These are phyloP conservation scores for Lysandra coridon DNA, from an alignment of 2,888 invertebrate species.

Conservation along the genomic window DNA sequence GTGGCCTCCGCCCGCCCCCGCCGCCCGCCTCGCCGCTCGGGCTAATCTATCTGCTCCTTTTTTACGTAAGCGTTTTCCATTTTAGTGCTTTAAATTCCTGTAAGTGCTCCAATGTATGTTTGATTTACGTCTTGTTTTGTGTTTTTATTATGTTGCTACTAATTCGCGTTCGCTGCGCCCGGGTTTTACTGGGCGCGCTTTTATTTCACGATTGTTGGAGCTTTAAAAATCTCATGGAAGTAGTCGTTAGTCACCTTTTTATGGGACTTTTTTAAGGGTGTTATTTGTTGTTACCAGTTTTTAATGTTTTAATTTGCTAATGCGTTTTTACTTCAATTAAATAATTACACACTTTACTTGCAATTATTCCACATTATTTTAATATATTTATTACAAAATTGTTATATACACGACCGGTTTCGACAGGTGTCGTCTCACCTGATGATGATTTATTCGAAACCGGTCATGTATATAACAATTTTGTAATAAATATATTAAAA, in stretches of 20 bases:
- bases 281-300: not conserved
- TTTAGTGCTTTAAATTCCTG: constrained; percentile 31
- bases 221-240: not conserved
- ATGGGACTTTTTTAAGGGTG: not conserved
- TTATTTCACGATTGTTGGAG: not conserved
- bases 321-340: not conserved
- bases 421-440: too few species aligned
- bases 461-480: too few species aligned
- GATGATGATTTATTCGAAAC: too few species aligned
- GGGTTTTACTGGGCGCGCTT: not conserved
- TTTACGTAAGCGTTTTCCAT: constrained; percentile 38
- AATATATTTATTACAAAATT: too few species aligned
- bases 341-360: too few species aligned
- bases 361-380: too few species aligned
- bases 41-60: constrained; percentile 58
- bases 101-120: constrained; percentile 32
- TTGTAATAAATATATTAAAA: too few species aligned
- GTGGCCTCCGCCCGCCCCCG: constrained; percentile 43
- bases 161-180: not conserved
- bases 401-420: too few species aligned
- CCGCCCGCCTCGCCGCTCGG: constrained; percentile 49
- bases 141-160: constrained; percentile 18
- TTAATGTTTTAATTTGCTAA: not conserved
- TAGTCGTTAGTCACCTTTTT: not conserved
- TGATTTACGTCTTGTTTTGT: constrained; percentile 12